A percentile compares a stretch with the other conserved stretches of the same genome.
Evolutionary conservation across 2,888 invertebrate genomes (phyloP).

Genomic region (Phalera bucephala): DNA sequence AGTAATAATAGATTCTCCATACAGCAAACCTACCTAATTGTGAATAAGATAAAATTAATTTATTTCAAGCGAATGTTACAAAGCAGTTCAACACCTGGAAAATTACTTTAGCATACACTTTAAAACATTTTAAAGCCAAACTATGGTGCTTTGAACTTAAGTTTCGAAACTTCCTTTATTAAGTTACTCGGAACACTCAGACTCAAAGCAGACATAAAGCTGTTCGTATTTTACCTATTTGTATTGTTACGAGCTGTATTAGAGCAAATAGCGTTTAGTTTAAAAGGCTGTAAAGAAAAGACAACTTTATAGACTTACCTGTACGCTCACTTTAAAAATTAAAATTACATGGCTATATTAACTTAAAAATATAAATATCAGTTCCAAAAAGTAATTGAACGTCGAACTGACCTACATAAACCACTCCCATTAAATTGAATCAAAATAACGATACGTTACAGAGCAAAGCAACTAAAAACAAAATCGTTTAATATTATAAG

Average conservation of each 20-base stretch:
- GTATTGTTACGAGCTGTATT: no score
- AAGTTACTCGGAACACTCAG: slow-evolving; percentile 31
- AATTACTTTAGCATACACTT: slow-evolving; percentile 36
- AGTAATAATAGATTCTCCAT: no score
- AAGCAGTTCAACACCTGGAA: slow-evolving; percentile 31
- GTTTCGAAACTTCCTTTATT: slow-evolving; percentile 33
- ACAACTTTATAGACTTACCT: no score
- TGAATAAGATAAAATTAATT: slow-evolving; percentile 21
- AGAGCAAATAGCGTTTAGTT: no score
- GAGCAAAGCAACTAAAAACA: slow-evolving; percentile 14
- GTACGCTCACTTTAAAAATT: no score
- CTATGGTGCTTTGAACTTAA: slow-evolving; percentile 34
- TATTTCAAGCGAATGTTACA: slow-evolving; percentile 17
- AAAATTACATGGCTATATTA: no score
- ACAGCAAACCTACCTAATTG: no score
- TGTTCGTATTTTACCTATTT: not conserved
- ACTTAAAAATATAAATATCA: no score
- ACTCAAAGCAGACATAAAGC: slow-evolving; percentile 17
- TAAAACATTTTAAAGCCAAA: slow-evolving; percentile 33
- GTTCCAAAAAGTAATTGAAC: not conserved
- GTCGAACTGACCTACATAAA: not conserved
- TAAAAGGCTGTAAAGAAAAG: no score
- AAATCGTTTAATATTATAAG: slow-evolving; percentile 31
- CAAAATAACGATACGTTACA: not conserved
- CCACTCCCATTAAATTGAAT: not conserved